Evolutionary conservation across 1,140 invertebrate species (phyloP), one percentile per base, ranked within the genome.

Genomic region (Drosophila persimilis): DNA sequence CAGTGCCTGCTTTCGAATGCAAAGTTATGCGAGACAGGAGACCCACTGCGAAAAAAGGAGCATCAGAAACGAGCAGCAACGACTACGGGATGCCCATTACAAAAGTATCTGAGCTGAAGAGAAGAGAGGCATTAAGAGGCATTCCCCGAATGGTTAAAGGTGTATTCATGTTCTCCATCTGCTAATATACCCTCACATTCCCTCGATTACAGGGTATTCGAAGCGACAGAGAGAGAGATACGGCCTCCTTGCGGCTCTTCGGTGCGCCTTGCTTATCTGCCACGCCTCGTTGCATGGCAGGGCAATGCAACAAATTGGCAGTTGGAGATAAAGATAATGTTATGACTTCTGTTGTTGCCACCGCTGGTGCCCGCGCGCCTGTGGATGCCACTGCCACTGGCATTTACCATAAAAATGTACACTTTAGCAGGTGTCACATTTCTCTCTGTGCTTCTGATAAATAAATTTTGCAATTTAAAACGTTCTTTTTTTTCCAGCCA

Each of bases 391-490:
- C 22, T 20, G 56, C 29, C 17, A 35, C 59, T 26, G 48, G 22
- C 59, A 50, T 22, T 54, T 31, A 44, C 56, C 63, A 58, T 88
- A 79, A 88, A 88, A 60, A 69, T 24, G 26, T 52, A 45, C 62
- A 83, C 66, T 83, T 88, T 88, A 88, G 65, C 74, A 83, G 83
- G 83, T 88, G 83, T 88, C 83, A 86, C 65, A 88, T 86, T 86
- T 83, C 81, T 57, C 55, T 26, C 44, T n/a, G 39, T 51, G 59
- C 63, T 54, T 66, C 67, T 80, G 59, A 80, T 71, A 73, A 77
- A 86, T 86, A 85, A 85, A 86, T 69, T 75, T 56, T 13, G 54
- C 69, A 78, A 60, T 65, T 83, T 78, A 74, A 74, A 78, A 46
- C 47, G 47, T 29, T n/a, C n/a, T 55, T 48, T 53, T 13, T 24